Base-by-base conservation (phyloP, 92 coral and sea anemone genomes). In the Actinostola sp. region DNA sequence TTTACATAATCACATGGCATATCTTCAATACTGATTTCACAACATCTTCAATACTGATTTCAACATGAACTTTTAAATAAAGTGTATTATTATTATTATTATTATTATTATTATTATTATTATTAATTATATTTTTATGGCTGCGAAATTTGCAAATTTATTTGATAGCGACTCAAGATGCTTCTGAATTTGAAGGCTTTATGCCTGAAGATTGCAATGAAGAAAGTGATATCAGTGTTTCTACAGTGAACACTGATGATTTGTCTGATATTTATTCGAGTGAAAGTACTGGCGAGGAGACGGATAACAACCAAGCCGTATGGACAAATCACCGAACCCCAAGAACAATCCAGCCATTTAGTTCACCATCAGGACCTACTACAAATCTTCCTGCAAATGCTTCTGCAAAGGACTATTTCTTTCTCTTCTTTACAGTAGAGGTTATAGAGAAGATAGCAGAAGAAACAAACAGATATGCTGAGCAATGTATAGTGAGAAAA, bases 221-320 rank as follows among this genome's bases (percentile, higher is more conserved):
- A 24, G 84, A 76, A 79, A 79, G 84, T 61, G 72, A 70, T 67
- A 70, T 79, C 36, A 67, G 76, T 79, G 78, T 79, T 50, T 79
- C 84, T 61, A 67, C 78, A 20, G 78, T 79, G 63, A 70, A 70
- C 52, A 70, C 72, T 21, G 71, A 79, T 70, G 78, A 79, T 45
- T 48, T 68, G 23, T 78, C 84, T 13, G 78, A 71, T 59, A 20
- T 70, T 52, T 70, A 78, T 31, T 61, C 61, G 42, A 66, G 50
- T 57, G 84, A 69, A 70, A 73, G 70, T 17, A 27, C 11, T 59
- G 84, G 62, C 32, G 54, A 48, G 19, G 54, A 4, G n/a, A 3
- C 19, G 54, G 15, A 48, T 48, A n/a, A 17, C 2, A 23, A 48
- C 13, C 19, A 17, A 4, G 21, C 2, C 5, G 43, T 44, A 32